Conservation (phyloP, 35 echinoderm and acorn worm genomes). For the Ophiothrix spiculata region DNA sequence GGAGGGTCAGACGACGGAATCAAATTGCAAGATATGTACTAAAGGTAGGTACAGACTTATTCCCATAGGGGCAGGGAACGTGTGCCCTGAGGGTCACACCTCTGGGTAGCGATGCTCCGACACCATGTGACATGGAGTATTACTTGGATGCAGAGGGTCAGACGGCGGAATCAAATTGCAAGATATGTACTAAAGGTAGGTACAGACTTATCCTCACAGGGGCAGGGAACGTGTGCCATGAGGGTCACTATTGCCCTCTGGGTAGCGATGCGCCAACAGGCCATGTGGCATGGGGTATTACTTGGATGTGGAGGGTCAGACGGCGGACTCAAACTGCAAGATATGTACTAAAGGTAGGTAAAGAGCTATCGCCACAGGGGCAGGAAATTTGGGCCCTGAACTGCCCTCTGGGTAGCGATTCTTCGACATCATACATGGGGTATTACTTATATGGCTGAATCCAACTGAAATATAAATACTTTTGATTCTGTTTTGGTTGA, state of each 20-base stretch:
- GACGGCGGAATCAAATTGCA: conserved; percentile 56
- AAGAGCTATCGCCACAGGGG: too few relatives aligned
- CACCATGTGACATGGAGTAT: conserved; percentile 83
- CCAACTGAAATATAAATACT: too few relatives aligned
- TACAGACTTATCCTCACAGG: too few relatives aligned
- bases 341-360: conserved; percentile 84
- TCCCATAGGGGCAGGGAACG: too few relatives aligned
- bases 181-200: conserved; percentile 91
- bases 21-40: conserved; percentile 90
- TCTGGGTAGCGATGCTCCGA: conserved; percentile 52
- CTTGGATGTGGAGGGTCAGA: conserved; percentile 69
- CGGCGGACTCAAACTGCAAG: conserved; percentile 63
- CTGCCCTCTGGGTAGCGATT: too few relatives aligned
- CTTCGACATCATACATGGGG: too few relatives aligned
- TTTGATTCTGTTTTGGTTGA: too few relatives aligned
- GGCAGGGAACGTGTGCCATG: conserved; percentile 86
- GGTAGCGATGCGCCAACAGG: conserved; percentile 54
- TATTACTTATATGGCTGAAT: too few relatives aligned
- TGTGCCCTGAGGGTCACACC: conserved; percentile 82
- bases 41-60: conserved; percentile 69
- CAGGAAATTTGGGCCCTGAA: too few relatives aligned
- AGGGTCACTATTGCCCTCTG: conserved; percentile 78
- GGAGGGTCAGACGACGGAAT: conserved; percentile 42
- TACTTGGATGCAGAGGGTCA: conserved; percentile 70
- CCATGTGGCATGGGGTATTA: conserved; percentile 89